A percentile compares a stretch with the other conserved stretches of the same genome.
phyloP scores from a whole-genome alignment of 2,888 invertebrate species.

The Rotaria magnacalcarata region DNA sequence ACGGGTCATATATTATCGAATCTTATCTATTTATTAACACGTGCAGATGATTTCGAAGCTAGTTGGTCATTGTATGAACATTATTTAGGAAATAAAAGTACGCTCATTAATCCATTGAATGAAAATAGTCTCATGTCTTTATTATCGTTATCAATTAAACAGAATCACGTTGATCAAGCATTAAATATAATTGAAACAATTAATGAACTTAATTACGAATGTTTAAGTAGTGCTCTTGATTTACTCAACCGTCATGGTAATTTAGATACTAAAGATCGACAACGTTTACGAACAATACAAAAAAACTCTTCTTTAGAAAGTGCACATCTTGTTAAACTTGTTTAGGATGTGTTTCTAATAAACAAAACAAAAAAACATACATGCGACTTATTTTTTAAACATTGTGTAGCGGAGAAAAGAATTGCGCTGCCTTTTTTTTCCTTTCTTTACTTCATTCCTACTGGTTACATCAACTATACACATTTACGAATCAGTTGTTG shows the following conservation, averaged over 20 bases:
- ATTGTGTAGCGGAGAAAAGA: no score
- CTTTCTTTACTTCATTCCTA: background rate
- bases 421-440: background rate
- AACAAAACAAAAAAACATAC: background rate
- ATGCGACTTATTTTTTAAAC: no score
- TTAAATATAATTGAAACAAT: slow-evolving; percentile 7
- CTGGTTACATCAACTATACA: background rate
- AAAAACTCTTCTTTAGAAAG: background rate
- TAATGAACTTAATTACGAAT: slow-evolving; percentile 14
- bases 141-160: background rate
- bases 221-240: slow-evolving; percentile 14
- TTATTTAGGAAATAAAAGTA: background rate
- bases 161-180: background rate
- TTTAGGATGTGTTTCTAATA: background rate
- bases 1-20: background rate
- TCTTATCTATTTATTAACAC: background rate
- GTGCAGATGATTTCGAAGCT: background rate
- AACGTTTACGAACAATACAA: slow-evolving; percentile 5
- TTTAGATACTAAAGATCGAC: background rate
- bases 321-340: slow-evolving; percentile 8
- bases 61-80: slow-evolving; percentile 2
- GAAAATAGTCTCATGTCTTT: background rate
- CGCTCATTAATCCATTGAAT: background rate
- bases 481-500: background rate
- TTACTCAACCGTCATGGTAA: background rate